These are phyloP conservation scores for Elymnias hypermnestra DNA, from an alignment of 1,140 invertebrate species.

Conservation along the genomic window DNA sequence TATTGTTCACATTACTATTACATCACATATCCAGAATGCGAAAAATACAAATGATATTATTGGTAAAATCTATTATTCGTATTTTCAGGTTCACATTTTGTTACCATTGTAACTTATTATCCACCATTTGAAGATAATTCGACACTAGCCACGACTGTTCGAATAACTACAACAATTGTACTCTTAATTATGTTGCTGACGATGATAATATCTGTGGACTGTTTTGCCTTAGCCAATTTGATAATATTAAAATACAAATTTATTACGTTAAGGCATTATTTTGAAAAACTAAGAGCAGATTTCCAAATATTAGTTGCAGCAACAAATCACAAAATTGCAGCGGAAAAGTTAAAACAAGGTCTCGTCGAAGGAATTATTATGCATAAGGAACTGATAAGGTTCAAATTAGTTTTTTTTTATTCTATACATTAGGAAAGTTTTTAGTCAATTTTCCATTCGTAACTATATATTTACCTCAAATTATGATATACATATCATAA, in stretches of 20 bases:
- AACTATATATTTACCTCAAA: too few species aligned
- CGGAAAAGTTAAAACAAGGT: constrained; percentile 35
- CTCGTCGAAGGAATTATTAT: constrained; percentile 55
- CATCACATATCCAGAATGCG: too few species aligned
- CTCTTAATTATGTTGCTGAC: constrained; percentile 41
- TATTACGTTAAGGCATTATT: constrained; percentile 51
- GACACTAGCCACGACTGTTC: constrained; percentile 24
- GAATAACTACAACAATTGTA: constrained; percentile 38
- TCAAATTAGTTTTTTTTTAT: too few species aligned
- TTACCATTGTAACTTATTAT: constrained; percentile 54
- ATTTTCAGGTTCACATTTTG: constrained; percentile 48
- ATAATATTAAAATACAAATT: constrained; percentile 65
- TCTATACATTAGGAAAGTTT: too few species aligned
- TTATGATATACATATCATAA: too few species aligned
- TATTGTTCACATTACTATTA: too few species aligned
- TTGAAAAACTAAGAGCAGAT: constrained; percentile 38
- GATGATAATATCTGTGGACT: constrained; percentile 48
- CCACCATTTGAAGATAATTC: constrained; percentile 44
- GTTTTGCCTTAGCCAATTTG: constrained; percentile 42
- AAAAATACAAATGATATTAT: too few species aligned
- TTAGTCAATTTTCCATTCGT: too few species aligned
- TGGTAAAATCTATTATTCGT: neutral
- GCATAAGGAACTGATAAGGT: constrained; percentile 52
- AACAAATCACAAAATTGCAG: constrained; percentile 26
- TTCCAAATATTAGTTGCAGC: constrained; percentile 25